Evolutionary conservation across 2,113 vertebrate species (phyloP).

Genomic region (Scomber japonicus): DNA sequence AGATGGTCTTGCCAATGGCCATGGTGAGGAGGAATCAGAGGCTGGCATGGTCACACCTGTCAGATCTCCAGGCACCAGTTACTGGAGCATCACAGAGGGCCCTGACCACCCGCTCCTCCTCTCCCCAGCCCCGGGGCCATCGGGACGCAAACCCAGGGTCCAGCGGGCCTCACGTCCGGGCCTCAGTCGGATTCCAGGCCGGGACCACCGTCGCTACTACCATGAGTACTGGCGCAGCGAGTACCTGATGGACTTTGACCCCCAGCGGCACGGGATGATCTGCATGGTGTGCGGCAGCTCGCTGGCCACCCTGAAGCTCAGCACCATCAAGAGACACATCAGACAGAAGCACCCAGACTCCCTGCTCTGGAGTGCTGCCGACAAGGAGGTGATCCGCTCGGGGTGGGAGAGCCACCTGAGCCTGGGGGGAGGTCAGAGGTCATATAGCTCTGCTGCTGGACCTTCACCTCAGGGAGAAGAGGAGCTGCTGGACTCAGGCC

Average conservation of each 20-base stretch:
- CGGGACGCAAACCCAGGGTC: constrained; percentile 83
- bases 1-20: constrained; percentile 77
- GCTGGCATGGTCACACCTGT: constrained; percentile 45
- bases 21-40: constrained; percentile 60
- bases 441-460: constrained; percentile 38
- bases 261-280: constrained; percentile 91
- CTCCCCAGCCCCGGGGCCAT: constrained; percentile 77
- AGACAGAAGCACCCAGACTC: constrained; percentile 94
- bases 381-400: constrained; percentile 93
- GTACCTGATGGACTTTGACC: constrained; percentile 95
- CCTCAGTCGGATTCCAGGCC: constrained; percentile 90
- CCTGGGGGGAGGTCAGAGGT: constrained; percentile 78
- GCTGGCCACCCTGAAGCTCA: constrained; percentile 93
- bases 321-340: constrained; percentile 96
- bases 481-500: constrained; percentile 61
- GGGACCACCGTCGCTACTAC: constrained; percentile 94
- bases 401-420: constrained; percentile 93
- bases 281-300: constrained; percentile 97
- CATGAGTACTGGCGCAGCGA: constrained; percentile 96
- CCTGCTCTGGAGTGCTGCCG: constrained; percentile 89
- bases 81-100: constrained; percentile 85
- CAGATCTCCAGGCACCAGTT: constrained; percentile 84
- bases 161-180: constrained; percentile 88
- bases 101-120: constrained; percentile 81
- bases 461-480: constrained; percentile 46